phyloP scores from a whole-genome alignment of 2,797 vertebrate genomes.

The Sardinella longiceps region DNA sequence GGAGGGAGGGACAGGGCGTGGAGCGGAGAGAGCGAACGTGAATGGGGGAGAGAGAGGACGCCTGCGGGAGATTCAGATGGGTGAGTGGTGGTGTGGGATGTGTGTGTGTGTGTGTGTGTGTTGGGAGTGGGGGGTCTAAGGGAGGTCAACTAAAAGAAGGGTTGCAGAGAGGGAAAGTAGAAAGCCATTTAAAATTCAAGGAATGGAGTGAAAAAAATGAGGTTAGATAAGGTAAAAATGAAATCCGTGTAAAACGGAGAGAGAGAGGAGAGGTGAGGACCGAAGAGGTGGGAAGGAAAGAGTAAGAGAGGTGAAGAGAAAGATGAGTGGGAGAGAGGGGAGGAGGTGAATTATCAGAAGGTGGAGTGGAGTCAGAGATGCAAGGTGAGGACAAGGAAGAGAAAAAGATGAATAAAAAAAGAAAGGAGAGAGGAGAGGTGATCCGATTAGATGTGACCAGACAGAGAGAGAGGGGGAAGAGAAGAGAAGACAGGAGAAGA shows the following conservation, averaged over 20 bases:
- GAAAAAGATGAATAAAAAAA: background rate
- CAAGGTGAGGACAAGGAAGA: background rate
- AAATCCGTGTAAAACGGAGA: background rate
- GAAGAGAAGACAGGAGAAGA: background rate
- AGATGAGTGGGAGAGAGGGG: background rate
- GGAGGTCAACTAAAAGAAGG: conserved; percentile 29
- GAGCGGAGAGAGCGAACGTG: conserved; percentile 51
- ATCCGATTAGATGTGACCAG: background rate
- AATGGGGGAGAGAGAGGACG: conserved; percentile 49
- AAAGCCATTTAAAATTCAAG: background rate
- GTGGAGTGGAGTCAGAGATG: background rate
- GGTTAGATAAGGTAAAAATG: no score
- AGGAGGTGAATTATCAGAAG: background rate
- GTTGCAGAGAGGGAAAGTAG: background rate
- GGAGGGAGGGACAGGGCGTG: background rate
- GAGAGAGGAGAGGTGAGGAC: conserved; percentile 13
- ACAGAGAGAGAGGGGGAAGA: background rate
- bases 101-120: background rate
- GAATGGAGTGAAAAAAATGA: background rate
- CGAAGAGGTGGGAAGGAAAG: conserved; percentile 25
- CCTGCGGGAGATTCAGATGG: background rate
- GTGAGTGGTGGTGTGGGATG: background rate
- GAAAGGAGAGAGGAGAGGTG: background rate
- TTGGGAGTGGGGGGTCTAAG: conserved; percentile 11
- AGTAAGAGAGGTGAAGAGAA: background rate